Percentiles rank a stretch among this genome's conserved stretches.
Conservation (phyloP, 2,888 invertebrate species). For the Endomychus coccineus region DNA sequence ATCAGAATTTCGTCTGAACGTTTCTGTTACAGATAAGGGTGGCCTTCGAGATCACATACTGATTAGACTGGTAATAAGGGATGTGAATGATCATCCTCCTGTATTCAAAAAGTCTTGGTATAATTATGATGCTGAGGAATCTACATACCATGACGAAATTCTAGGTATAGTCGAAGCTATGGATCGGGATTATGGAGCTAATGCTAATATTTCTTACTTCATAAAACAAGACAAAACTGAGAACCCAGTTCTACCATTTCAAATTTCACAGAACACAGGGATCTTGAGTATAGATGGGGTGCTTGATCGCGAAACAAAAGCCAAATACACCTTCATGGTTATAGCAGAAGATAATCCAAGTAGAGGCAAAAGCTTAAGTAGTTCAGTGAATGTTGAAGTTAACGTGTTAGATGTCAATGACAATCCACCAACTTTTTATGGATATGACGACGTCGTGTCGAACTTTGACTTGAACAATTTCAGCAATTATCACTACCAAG, state of each 20-base stretch:
- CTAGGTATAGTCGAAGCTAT: conserved; percentile 71
- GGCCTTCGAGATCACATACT: conserved; percentile 63
- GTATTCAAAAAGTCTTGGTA: conserved; percentile 78
- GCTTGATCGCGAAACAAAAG: conserved; percentile 67
- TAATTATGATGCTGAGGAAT: conserved; percentile 74
- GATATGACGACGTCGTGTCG: conserved; percentile 58
- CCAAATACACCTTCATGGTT: conserved; percentile 64
- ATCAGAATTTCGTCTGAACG: conserved; percentile 65
- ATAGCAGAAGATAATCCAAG: conserved; percentile 66
- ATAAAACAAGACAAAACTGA: conserved; percentile 44
- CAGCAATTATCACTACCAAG: conserved; percentile 49
- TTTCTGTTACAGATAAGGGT: conserved; percentile 70
- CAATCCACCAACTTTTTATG: conserved; percentile 72
- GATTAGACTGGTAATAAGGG: conserved; percentile 64
- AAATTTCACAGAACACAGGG: conserved; percentile 61
- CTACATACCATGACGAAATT: conserved; percentile 60
- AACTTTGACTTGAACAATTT: conserved; percentile 46
- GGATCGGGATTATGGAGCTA: conserved; percentile 73
- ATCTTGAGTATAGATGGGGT: conserved; percentile 65
- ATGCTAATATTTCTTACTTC: conserved; percentile 69
- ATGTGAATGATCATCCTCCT: conserved; percentile 79
- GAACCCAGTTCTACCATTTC: conserved; percentile 53
- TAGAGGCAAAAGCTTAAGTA: conserved; percentile 52
- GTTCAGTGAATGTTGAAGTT: conserved; percentile 71
- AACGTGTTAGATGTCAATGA: conserved; percentile 80